A percentile compares a stretch with the other conserved stretches of the same genome.
These are phyloP conservation scores for Yponomeuta sedellus DNA, from an alignment of 2,888 invertebrate genomes.

Conservation along the genomic window DNA sequence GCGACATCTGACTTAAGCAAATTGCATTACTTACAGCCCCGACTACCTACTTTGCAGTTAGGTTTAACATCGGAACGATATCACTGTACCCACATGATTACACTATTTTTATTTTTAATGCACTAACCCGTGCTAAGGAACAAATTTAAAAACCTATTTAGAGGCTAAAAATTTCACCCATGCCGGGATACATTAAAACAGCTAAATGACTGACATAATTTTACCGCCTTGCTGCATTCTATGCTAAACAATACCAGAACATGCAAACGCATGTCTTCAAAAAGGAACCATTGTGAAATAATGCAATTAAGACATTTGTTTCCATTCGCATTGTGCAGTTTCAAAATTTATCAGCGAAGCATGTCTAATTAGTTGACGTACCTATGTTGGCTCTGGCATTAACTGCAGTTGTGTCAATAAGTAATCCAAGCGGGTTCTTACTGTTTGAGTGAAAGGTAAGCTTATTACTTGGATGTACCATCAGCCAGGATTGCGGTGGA, in stretches of 20 bases:
- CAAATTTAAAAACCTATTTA: too few relatives aligned
- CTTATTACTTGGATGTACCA: background rate
- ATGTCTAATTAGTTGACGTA: constrained; percentile 3
- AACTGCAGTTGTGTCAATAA: constrained; percentile 4
- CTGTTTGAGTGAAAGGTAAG: background rate
- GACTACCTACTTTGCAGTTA: too few relatives aligned
- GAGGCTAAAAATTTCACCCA: too few relatives aligned
- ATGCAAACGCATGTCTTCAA: background rate
- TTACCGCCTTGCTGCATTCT: background rate
- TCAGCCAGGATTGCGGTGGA: too few relatives aligned
- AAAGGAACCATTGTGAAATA: background rate
- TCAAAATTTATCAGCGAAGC: background rate
- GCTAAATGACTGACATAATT: background rate
- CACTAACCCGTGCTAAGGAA: too few relatives aligned
- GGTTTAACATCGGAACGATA: too few relatives aligned
- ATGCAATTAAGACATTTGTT: background rate
- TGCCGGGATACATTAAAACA: too few relatives aligned
- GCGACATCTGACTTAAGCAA: too few relatives aligned
- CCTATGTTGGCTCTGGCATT: background rate
- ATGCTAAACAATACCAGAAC: background rate
- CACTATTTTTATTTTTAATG: too few relatives aligned
- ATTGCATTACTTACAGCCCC: too few relatives aligned
- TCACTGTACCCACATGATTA: too few relatives aligned
- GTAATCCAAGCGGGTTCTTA: background rate
- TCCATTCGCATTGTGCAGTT: background rate